Base-by-base conservation (phyloP, 2,888 invertebrate genomes). In the Spialia ferax region DNA sequence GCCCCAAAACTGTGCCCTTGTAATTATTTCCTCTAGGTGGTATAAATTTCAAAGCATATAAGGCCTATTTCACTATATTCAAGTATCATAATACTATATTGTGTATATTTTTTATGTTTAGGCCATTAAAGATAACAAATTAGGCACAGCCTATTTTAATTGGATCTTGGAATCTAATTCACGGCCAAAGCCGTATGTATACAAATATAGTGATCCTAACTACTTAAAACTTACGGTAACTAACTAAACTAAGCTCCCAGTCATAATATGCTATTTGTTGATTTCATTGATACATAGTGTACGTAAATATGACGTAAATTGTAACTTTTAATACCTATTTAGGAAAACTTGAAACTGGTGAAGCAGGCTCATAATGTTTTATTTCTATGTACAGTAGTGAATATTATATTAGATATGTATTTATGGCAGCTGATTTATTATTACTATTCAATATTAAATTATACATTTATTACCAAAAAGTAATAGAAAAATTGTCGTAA, bases 401-500 rank as follows among this genome's bases (percentile, higher is more conserved):
- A n/a, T 54, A 62, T 18, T 45, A 22, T 35, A 35, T 65, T 26
- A 59, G 26, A 50, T 59, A 50, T 10, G 10, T 45, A 45, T 23
- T 86, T 84, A 88, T 77, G 91, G 92, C 92, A 93, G 92, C 92
- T 92, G 82, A 79, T 80, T 77, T 74, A 73, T 68, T 78, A 80
- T 78, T 77, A 45, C 20, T 45, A 45, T 18, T 10, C 45, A 45
- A 45, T 45, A 45, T 45, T 10, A 8, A 60, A 79, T n/a, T n/a
- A n/a, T n/a, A 78, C 79, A 77, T 80, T 79, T 81, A 78, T 73
- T 77, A 80, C 73, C 74, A 73, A 77, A 78, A 74, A 77, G 72
- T 72, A 35, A 62, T 62, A 42, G 38, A 57, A 60, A 48, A 56
- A 10, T 52, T 20, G 52, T 52, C 71, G 74, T 75, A 69, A 76